A percentile compares a stretch with the other conserved stretches of the same genome.
These are phyloP conservation scores for Drosophila pseudoobscura DNA, from an alignment of 1,140 invertebrate genomes.

Conservation along the genomic window DNA sequence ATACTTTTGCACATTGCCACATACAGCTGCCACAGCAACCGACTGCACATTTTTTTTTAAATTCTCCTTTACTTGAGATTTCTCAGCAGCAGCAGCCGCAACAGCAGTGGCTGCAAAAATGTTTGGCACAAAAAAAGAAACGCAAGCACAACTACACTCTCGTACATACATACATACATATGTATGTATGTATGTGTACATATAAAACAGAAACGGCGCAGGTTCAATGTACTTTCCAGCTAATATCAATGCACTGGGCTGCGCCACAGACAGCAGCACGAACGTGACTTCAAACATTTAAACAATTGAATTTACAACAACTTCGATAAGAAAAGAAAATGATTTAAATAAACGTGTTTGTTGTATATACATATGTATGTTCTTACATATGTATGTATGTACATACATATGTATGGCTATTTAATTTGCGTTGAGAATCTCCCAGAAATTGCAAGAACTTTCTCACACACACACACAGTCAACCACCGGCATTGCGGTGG, in stretches of 20 bases:
- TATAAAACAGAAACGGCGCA: constrained; percentile 27
- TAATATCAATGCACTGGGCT: constrained; percentile 23
- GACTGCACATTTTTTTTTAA: constrained; percentile 10
- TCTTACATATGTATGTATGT: not conserved
- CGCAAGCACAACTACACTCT: constrained; percentile 7
- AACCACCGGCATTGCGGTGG: constrained; percentile 4
- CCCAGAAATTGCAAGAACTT: constrained; percentile 57
- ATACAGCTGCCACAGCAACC: not conserved
- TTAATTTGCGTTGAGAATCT: constrained; percentile 36
- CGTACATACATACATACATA: too few species aligned
- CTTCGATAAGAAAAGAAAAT: constrained; percentile 31
- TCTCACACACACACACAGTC: constrained; percentile 31
- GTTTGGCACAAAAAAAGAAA: constrained; percentile 41
- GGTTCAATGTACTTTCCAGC: constrained; percentile 62
- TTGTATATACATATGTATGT: constrained; percentile 7
- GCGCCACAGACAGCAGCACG: constrained; percentile 6
- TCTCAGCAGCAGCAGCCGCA: not conserved
- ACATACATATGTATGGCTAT: too few species aligned
- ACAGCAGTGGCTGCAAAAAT: constrained; percentile 15
- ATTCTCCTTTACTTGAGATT: constrained; percentile 9
- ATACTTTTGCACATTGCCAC: not conserved
- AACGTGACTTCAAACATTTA: constrained; percentile 27
- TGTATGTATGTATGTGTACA: too few species aligned
- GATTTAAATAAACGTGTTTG: constrained; percentile 40
- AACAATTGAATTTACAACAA: constrained; percentile 21